Conservation (phyloP, 2,888 invertebrate species). For the Euproctis similis region DNA sequence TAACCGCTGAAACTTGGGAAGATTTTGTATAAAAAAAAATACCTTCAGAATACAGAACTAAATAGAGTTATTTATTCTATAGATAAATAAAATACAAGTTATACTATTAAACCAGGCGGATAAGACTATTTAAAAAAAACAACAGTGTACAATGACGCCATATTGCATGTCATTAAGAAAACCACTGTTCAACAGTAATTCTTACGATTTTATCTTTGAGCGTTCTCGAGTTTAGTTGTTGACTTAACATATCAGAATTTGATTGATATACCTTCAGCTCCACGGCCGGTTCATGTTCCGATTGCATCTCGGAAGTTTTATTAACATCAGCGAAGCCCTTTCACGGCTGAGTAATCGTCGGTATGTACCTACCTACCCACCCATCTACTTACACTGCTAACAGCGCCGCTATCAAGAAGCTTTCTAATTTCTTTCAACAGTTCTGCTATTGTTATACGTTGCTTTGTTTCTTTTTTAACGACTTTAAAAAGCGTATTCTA, state of each 20-base stretch:
- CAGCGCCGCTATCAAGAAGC: slow-evolving; percentile 43
- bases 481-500: no score
- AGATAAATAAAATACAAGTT: no score
- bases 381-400: slow-evolving; percentile 57
- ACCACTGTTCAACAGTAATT: no score
- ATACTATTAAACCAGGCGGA: no score
- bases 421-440: slow-evolving; percentile 51
- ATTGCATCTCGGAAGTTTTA: slow-evolving; percentile 24
- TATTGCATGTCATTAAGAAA: no score
- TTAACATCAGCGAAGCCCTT: slow-evolving; percentile 37
- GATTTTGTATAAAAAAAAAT: no score
- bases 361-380: slow-evolving; percentile 16
- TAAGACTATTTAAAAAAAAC: no score
- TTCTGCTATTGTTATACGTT: slow-evolving; percentile 27
- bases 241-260: no score
- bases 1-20: no score
- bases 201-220: slow-evolving; percentile 1
- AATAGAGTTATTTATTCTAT: no score
- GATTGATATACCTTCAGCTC: slow-evolving; percentile 4
- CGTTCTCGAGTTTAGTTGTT: slow-evolving; percentile 1
- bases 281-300: slow-evolving; percentile 17
- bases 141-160: no score
- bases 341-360: slow-evolving; percentile 36
- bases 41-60: no score
- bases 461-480: slow-evolving; percentile 25